These are phyloP conservation scores for Carabus problematicus DNA, from an alignment of 2,888 invertebrate genomes.

Conservation along the genomic window DNA sequence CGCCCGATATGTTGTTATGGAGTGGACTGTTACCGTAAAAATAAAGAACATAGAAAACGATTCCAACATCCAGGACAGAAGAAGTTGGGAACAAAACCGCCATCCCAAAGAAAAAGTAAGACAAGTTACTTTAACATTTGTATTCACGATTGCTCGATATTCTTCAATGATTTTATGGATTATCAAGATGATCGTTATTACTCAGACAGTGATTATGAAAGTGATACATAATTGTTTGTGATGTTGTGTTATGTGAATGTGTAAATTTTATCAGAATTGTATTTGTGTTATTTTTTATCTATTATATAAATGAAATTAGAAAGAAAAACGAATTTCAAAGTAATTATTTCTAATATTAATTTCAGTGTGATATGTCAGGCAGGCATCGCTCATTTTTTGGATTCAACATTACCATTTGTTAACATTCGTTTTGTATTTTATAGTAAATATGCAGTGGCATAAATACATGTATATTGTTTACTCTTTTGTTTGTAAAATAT, in stretches of 20 bases:
- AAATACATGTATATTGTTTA: not conserved
- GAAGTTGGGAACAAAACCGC: constrained; percentile 9
- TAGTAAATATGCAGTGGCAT: no score
- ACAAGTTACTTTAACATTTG: constrained; percentile 27
- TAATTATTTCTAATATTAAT: no score
- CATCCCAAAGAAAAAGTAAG: constrained; percentile 42
- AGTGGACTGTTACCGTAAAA: constrained; percentile 63
- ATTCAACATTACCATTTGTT: no score
- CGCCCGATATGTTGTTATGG: constrained; percentile 68
- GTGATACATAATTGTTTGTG: constrained; percentile 18
- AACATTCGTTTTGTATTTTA: no score
- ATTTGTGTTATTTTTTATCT: not conserved
- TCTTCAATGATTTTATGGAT: constrained; percentile 15
- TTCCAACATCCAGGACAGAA: constrained; percentile 62
- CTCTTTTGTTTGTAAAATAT: constrained; percentile 1
- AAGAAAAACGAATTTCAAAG: not conserved
- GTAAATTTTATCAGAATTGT: not conserved
- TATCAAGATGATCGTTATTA: constrained; percentile 3
- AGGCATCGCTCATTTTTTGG: not conserved
- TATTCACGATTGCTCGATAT: constrained; percentile 14
- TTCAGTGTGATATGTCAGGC: no score
- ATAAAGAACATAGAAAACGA: constrained; percentile 64
- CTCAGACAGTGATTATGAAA: constrained; percentile 34
- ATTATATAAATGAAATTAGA: not conserved
- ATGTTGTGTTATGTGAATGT: not conserved